These are phyloP conservation scores for Falco punctatus DNA, from an alignment of 2,113 vertebrate genomes.

Conservation along the genomic window DNA sequence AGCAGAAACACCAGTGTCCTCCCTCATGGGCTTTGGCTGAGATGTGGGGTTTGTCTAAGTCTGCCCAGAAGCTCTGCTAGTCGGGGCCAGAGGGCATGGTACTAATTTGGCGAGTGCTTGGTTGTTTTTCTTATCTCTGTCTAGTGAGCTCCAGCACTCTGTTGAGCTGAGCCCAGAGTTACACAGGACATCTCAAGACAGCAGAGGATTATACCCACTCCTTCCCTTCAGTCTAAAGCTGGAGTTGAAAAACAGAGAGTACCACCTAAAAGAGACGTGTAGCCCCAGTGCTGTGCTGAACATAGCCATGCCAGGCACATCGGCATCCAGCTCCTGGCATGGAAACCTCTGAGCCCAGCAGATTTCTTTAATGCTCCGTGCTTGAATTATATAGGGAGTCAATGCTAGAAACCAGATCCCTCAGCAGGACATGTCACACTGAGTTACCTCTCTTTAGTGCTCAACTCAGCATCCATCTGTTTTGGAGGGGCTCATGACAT, in stretches of 20 bases:
- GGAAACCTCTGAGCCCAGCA: not conserved
- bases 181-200: not conserved
- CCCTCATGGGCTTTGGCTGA: not conserved
- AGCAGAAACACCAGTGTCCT: not conserved
- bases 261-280: not conserved
- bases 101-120: rapidly evolving
- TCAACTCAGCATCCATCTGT: not conserved
- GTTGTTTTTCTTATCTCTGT: not conserved
- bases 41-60: not conserved
- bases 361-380: not conserved
- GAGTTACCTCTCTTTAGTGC: not conserved
- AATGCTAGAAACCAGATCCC: not conserved
- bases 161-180: not conserved
- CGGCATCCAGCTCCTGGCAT: not conserved
- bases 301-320: rapidly evolving
- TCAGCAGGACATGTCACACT: not conserved
- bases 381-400: not conserved
- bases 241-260: not conserved
- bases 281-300: not conserved
- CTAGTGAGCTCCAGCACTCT: not conserved
- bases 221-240: not conserved
- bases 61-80: not conserved
- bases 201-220: not conserved
- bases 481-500: not conserved
- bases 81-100: not conserved